These are phyloP conservation scores for Progne subis DNA, from an alignment of 2,113 vertebrate genomes.

Conservation along the genomic window DNA sequence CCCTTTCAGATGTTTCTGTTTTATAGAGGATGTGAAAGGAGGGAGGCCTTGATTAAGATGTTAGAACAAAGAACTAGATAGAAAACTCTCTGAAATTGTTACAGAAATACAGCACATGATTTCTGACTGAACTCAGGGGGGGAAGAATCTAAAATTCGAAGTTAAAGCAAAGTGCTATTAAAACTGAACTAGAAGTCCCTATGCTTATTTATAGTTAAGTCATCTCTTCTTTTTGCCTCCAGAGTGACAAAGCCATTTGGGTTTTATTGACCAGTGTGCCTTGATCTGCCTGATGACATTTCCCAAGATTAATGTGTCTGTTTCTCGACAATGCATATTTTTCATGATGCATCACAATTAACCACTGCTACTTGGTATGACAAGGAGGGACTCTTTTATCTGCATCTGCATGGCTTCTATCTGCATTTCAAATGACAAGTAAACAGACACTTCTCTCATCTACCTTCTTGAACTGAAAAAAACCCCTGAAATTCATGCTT, in stretches of 20 bases:
- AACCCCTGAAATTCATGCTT: background rate
- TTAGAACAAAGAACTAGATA: background rate
- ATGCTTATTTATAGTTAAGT: conserved; percentile 3
- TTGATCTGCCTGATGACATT: conserved; percentile 45
- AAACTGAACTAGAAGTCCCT: background rate
- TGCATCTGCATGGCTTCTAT: conserved; percentile 11
- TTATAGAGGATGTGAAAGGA: background rate
- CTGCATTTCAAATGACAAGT: conserved; percentile 46
- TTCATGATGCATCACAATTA: conserved; percentile 56
- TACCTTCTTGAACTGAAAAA: conserved; percentile 1
- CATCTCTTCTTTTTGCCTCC: background rate
- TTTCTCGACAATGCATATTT: conserved; percentile 3
- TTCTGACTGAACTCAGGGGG: background rate
- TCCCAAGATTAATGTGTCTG: conserved; percentile 60
- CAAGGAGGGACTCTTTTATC: conserved; percentile 16
- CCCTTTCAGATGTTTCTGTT: background rate
- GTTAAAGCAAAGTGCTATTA: background rate
- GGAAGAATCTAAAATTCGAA: background rate
- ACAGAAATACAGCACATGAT: background rate
- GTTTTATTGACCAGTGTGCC: conserved; percentile 57
- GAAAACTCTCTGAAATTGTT: background rate
- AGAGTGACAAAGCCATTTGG: conserved; percentile 38
- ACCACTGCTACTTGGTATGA: conserved; percentile 15
- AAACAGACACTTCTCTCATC: conserved; percentile 10
- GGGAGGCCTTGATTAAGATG: background rate